Evolutionary conservation across 2,797 vertebrate species (phyloP).

Genomic region (Coregonus ussuriensis): DNA sequence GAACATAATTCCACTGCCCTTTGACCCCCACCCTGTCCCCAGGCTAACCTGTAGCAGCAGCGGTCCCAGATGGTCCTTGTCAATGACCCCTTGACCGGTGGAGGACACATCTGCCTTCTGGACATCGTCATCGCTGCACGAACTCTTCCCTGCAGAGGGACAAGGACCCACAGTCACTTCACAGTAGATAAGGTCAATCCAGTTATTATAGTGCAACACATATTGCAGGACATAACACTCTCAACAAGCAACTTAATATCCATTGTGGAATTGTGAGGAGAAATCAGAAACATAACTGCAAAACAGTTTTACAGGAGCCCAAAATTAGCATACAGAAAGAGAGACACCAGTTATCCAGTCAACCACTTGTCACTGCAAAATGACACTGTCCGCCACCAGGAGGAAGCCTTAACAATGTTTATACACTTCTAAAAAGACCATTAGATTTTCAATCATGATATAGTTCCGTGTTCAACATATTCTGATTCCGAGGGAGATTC

Average conservation of each 20-base stretch:
- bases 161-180: conserved; percentile 3
- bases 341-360: neutral
- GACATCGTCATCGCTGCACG: conserved; percentile 92
- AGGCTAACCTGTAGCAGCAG: conserved; percentile 90
- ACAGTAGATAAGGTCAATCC: neutral
- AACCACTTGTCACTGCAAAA: neutral
- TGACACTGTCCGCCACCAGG: conserved; percentile 59
- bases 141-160: conserved; percentile 84
- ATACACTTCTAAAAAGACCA: conserved; percentile 59
- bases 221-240: neutral
- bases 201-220: neutral
- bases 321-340: neutral
- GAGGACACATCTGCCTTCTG: conserved; percentile 99
- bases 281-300: neutral
- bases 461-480: conserved; percentile 24
- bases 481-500: neutral
- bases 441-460: conserved; percentile 68
- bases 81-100: conserved; percentile 97
- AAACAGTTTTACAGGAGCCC: neutral
- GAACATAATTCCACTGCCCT: conserved; percentile 33
- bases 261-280: neutral
- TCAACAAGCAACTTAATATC: neutral
- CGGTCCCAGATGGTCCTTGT: conserved; percentile 97
- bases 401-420: conserved; percentile 56
- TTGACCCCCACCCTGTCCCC: conserved; percentile 32